Conservation (phyloP, 2,113 vertebrate species). For the Neotoma lepida region DNA sequence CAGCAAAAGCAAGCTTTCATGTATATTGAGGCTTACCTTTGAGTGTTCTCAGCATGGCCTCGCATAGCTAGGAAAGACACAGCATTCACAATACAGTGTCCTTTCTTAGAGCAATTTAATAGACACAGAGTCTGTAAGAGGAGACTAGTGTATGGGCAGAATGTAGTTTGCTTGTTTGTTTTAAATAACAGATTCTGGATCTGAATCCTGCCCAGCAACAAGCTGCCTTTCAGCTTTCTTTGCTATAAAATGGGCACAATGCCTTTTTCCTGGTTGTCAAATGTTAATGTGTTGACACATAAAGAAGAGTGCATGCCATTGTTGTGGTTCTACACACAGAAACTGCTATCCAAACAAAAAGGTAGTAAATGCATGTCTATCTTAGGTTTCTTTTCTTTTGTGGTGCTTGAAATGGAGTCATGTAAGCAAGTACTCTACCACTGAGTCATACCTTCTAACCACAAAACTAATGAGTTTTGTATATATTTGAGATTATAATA, state of each 20-base stretch:
- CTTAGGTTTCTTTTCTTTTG: neutral
- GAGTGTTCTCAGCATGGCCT: neutral
- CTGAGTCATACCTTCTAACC: neutral
- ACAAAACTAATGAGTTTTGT: neutral
- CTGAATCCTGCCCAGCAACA: constrained; percentile 27
- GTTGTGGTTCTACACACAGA: neutral
- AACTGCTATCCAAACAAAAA: constrained; percentile 34
- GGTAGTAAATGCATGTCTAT: neutral
- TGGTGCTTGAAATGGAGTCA: neutral
- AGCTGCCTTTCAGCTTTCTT: neutral
- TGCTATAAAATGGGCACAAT: constrained; percentile 10
- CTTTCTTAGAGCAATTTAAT: constrained; percentile 39
- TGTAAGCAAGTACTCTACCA: neutral
- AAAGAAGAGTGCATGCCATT: neutral
- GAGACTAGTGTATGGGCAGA: neutral
- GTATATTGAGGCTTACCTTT: constrained; percentile 4
- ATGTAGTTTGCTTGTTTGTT: neutral
- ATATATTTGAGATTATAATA: neutral
- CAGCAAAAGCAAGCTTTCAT: neutral
- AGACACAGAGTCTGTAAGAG: neutral
- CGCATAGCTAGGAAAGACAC: neutral
- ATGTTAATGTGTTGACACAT: neutral
- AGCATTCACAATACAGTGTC: neutral
- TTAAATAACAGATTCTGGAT: neutral
- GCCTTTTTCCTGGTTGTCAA: neutral